Base-by-base conservation (phyloP, 2,113 vertebrate genomes). In the Actinemys pallida region DNA sequence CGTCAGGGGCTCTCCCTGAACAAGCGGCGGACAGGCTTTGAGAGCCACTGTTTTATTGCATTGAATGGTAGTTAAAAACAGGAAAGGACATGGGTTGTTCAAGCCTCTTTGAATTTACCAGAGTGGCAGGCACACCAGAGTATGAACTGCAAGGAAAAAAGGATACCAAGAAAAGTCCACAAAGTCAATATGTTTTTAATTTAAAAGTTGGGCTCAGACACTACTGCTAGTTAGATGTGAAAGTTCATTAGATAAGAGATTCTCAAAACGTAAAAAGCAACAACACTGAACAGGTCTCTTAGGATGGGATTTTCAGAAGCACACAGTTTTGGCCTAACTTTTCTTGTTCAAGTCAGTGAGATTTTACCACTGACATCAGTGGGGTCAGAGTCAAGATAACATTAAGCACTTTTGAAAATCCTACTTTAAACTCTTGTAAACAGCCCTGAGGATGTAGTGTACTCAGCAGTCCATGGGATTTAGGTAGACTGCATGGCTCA, bases 121-220 rank as follows among this genome's bases (percentile, higher is more conserved):
- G 69, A 83, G 49, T 5, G 4, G 11, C 10, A 22, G 10, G 22
- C 1, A 2, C 12, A 52, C 14, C n/a, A 39, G 1, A 19, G 1
- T 89, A 12, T 62, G 72, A 84, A 53, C 4, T 53, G 78, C 10
- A 45, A 2, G 14, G 19, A 31, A n/a, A 3, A 24, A 25, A 20
- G 16, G 45, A 42, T 83, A n/a, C 14, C 5, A 81, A 45, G 16
- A 10, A 31, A 72, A 39, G 22, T 10, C 3, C 83, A 78, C 50
- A 31, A 39, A 7, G 8, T 9, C 27, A 5, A 83, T 72, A 20
- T 1, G 6, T 3, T 39, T 72, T 1, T 35, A 75, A 59, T 47
- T 53, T 80, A 39, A 83, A 76, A 78, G 14, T 9, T 54, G 4
- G 12, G 16, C 57, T 39, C 1, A 9, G 49, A 2, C n/a, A 5